Evolutionary conservation across 2,888 invertebrate genomes (phyloP), one percentile per base, ranked within the genome.

Genomic region (Lacanobia wlatinum): DNA sequence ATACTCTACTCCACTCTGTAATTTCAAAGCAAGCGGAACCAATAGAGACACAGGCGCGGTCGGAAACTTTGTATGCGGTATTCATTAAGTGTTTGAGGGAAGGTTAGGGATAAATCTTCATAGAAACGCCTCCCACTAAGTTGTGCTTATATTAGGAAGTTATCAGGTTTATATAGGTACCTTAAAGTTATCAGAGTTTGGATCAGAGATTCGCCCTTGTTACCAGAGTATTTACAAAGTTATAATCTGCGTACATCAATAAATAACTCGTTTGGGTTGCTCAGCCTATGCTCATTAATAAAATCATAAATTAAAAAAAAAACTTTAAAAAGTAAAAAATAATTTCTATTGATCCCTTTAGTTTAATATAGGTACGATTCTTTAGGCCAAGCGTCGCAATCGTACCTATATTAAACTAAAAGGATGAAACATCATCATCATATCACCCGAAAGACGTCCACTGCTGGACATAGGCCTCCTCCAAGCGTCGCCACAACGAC

Each of bases 21-120:
- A 59, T 52, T 56, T 52, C 16, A 62, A 18, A 10, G 68, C n/a
- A 59, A 61, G 21, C 21, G 14, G 21, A 56, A 59, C 48, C 62
- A 70, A 77, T 52, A 48, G 16, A 62, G 28, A 43, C 52, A 48
- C 34, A 38, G 10, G 14, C 16, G 43, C 34, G 52, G 48, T 58
- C n/a, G 60, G 34, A n/a, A 80, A 61, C 68, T 60, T 67, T 23
- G 16, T 78, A 21, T 66, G 50, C 55, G 53, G 53, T 66, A 70
- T 53, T 66, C 59, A 70, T 28, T 28, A 28, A 28, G 3, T 28
- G 28, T 80, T 75, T 58, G 50, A 73, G 12, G 28, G 8, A 53
- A 66, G 48, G 59, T 69, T 73, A 59, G 28, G 23, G 18, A 66
- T 69, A 12, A 66, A 55, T 66, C 21, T 74, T 63, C n/a, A 43